Conservation (phyloP, 2,113 vertebrate genomes). For the Ardeotis arabs region DNA sequence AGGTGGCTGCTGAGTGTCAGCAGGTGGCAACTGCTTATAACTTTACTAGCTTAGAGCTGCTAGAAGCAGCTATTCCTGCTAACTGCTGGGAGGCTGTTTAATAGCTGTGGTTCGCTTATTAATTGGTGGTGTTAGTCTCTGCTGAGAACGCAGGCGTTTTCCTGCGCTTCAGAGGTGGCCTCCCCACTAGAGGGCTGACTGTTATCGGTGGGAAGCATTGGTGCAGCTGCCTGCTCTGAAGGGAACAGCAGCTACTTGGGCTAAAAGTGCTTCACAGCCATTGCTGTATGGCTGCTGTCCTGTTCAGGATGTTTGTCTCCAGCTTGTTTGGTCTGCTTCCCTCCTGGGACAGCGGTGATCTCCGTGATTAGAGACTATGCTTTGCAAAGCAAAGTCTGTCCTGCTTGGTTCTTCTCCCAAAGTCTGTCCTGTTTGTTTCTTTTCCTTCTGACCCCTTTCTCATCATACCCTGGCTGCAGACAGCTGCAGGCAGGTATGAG, state of each 20-base stretch:
- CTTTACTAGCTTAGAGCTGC: not conserved
- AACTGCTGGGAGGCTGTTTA: not conserved
- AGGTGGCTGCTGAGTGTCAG: not conserved
- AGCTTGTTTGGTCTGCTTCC: not conserved
- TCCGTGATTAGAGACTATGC: accelerated
- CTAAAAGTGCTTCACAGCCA: not conserved
- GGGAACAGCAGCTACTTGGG: not conserved
- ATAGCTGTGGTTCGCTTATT: not conserved
- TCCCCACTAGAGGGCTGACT: constrained; percentile 40
- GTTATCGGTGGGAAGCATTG: accelerated
- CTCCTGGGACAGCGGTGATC: not conserved
- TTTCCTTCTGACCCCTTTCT: not conserved
- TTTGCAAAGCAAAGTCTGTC: not conserved
- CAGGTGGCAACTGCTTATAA: not conserved
- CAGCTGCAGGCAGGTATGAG: not conserved
- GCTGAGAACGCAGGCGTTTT: not conserved
- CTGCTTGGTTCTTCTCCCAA: not conserved
- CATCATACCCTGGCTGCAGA: not conserved
- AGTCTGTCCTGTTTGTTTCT: not conserved
- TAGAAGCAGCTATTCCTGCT: not conserved
- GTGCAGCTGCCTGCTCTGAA: not conserved
- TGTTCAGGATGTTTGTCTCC: constrained; percentile 44
- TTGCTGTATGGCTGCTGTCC: not conserved
- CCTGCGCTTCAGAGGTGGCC: not conserved
- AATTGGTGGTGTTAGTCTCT: not conserved